Conservation (phyloP, 1,140 invertebrate genomes). For the Brachionus rotundiformis region DNA sequence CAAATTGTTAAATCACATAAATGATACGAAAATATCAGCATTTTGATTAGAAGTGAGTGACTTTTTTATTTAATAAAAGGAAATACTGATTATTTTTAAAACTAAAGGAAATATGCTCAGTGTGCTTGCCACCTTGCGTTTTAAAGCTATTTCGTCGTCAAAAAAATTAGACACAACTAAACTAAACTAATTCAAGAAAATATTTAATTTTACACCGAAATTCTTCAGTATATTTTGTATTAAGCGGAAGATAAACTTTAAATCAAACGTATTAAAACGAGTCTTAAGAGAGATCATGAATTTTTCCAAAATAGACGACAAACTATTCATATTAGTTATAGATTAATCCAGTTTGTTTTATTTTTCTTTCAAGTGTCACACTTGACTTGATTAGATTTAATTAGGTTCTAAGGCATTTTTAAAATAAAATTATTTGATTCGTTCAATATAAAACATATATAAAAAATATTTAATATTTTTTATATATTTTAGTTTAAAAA, state of each 20-base stretch:
- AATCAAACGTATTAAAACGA: constrained; percentile 8
- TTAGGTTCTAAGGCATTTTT: constrained; percentile 40
- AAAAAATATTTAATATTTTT: too few relatives aligned
- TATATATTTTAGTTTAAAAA: too few relatives aligned
- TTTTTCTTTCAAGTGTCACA: constrained; percentile 48
- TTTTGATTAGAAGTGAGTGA: constrained; percentile 22
- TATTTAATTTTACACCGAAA: neutral
- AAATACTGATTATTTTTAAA: neutral
- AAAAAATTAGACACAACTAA: neutral
- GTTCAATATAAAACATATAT: too few relatives aligned
- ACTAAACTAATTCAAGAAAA: neutral
- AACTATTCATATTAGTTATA: constrained; percentile 45
- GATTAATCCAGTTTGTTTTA: constrained; percentile 41
- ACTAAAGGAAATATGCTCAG: neutral
- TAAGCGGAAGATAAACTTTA: constrained; percentile 26
- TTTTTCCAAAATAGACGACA: constrained; percentile 12
- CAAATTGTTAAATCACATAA: constrained; percentile 32
- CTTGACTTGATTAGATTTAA: constrained; percentile 51
- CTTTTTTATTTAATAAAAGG: constrained; percentile 12
- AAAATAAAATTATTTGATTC: neutral
- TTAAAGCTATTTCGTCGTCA: neutral
- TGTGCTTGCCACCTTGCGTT: constrained; percentile 22
- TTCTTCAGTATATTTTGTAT: neutral
- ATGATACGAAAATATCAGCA: neutral
- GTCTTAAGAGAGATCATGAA: constrained; percentile 46